Conservation (phyloP, 2,888 invertebrate genomes). For the Apamea epomidion region DNA sequence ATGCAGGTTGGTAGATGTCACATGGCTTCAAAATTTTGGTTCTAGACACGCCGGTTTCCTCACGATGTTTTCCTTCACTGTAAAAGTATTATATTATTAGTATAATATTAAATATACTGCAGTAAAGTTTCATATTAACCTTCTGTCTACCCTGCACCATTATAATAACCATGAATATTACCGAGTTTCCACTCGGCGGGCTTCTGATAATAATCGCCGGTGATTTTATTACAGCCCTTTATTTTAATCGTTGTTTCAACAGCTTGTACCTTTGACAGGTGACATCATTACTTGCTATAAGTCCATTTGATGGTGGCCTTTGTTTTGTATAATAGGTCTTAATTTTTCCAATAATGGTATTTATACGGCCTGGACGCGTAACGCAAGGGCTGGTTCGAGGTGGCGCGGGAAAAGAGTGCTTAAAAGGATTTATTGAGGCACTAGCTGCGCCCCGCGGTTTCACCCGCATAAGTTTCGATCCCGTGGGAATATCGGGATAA, state of each 20-base stretch:
- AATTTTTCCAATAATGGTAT: neutral
- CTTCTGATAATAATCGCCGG: constrained; percentile 60
- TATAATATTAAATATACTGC: neutral
- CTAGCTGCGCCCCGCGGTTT: no score
- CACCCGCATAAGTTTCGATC: no score
- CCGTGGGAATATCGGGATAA: no score
- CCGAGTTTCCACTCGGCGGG: constrained; percentile 63
- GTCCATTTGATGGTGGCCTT: neutral
- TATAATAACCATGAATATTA: constrained; percentile 64
- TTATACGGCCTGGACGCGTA: neutral
- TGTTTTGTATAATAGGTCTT: neutral
- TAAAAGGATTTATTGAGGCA: neutral
- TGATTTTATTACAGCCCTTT: constrained; percentile 60
- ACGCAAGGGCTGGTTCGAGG: neutral
- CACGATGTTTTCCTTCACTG: no score
- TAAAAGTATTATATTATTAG: neutral
- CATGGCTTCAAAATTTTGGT: no score
- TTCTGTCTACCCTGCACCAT: constrained; percentile 41
- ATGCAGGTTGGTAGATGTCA: no score
- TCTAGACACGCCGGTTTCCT: no score
- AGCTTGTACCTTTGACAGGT: constrained; percentile 50
- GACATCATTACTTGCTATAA: constrained; percentile 35
- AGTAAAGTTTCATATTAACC: constrained; percentile 16
- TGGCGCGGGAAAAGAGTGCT: neutral
- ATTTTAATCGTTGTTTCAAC: constrained; percentile 59